Evolutionary conservation across 1,140 invertebrate species (phyloP).

Genomic region (Brachionus rotundiformis): DNA sequence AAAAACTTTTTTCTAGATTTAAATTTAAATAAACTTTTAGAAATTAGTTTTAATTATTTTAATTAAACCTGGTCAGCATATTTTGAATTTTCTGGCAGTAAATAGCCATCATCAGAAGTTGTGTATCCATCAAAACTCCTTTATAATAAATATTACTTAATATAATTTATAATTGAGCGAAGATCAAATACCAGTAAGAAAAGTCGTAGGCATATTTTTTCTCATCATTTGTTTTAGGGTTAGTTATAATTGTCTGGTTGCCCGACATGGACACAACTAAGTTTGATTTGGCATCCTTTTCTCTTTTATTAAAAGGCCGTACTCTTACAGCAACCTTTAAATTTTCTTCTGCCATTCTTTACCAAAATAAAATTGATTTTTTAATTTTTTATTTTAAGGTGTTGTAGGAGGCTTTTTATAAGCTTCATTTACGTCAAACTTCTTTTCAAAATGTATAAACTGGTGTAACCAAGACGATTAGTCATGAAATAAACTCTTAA

Average conservation of each 20-base stretch:
- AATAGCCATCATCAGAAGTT: conserved; percentile 65
- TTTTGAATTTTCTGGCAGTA: conserved; percentile 59
- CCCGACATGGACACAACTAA: conserved; percentile 68
- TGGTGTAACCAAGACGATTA: too few species aligned
- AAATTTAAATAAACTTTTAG: conserved; percentile 68
- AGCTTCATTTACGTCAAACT: too few species aligned
- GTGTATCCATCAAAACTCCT: conserved; percentile 68
- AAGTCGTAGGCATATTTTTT: conserved; percentile 69
- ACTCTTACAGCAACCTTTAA: conserved; percentile 69
- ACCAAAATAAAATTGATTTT: too few species aligned
- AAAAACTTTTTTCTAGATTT: conserved; percentile 68
- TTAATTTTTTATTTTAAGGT: too few species aligned
- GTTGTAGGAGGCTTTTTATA: too few species aligned
- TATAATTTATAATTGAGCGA: too few species aligned
- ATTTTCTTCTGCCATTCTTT: conserved; percentile 62
- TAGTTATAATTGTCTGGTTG: conserved; percentile 65
- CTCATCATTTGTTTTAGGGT: conserved; percentile 64
- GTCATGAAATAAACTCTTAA: too few species aligned
- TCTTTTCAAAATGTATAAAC: too few species aligned
- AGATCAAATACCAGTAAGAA: conserved; percentile 71
- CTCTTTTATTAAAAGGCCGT: conserved; percentile 69
- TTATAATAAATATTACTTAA: too few species aligned
- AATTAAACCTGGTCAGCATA: conserved; percentile 66
- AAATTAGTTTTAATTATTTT: too few species aligned
- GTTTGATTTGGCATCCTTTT: conserved; percentile 66